phyloP scores from a whole-genome alignment of 2,797 vertebrate species.

The Dendrocincla tyrannina region DNA sequence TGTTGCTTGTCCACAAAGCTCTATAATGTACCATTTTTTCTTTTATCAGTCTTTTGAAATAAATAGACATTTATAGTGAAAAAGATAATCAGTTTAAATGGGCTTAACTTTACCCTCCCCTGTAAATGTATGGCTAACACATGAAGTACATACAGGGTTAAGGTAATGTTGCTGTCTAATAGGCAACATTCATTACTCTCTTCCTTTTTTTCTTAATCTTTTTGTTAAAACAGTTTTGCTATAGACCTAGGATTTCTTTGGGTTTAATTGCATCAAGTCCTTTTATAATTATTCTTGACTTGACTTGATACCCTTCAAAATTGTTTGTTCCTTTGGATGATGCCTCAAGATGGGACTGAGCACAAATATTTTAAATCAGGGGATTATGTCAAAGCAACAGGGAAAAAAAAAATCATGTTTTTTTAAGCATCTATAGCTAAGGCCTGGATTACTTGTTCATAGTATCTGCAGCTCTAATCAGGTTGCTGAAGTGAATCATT shows the following conservation, averaged over 20 bases:
- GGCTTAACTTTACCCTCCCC: not conserved
- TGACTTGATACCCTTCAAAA: not conserved
- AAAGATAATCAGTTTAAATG: not conserved
- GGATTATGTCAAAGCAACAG: not conserved
- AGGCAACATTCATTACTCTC: not conserved
- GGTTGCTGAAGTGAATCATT: not conserved
- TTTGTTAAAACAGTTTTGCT: not conserved
- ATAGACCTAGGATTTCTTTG: not conserved
- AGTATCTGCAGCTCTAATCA: not conserved
- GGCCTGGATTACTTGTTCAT: not conserved
- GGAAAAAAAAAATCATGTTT: not conserved
- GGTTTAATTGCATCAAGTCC: not conserved
- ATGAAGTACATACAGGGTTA: not conserved
- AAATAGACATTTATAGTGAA: not conserved
- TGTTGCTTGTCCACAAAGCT: not conserved
- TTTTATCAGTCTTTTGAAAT: not conserved
- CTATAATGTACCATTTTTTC: not conserved
- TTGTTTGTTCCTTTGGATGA: not conserved
- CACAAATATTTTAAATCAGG: not conserved
- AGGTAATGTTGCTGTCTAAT: not conserved
- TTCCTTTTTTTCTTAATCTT: not conserved
- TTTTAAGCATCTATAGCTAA: not conserved
- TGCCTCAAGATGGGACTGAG: not conserved
- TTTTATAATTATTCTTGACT: not conserved
- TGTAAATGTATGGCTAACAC: not conserved